Evolutionary conservation across 2,888 invertebrate genomes (phyloP), one percentile per base, ranked within the genome.

Genomic region (Mesochorus sp.): DNA sequence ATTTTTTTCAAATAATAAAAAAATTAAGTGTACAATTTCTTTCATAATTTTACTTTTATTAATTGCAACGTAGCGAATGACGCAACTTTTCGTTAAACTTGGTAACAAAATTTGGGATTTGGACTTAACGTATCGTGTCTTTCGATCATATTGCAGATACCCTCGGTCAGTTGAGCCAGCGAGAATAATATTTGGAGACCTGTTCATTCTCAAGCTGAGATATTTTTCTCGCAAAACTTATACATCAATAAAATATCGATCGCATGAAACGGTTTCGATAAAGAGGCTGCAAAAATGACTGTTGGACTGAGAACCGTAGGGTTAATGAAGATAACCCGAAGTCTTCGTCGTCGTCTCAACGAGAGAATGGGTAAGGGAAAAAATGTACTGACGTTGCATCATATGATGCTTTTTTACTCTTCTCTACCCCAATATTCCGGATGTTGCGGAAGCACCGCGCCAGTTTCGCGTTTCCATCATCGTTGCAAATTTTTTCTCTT

Each of bases 291-390:
- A 6, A 79, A 75, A 44, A 85, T 86, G 86, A 84, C 84, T 6
- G 79, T 82, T 6, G 82, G 82, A 47, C 72, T 84, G 28, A 85
- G 83, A 42, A 84, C 84, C 57, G 83, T 84, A 80, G 82, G 82
- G 71, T 80, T 87, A 73, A 70, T 81, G 42, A 85, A 85, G 81
- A 76, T 84, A 76, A 84, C 83, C 62, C 85, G 83, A 34, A 85
- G 81, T 24, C 76, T 85, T 62, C 82, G 84, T 17, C 84, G 82
- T 17, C 81, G 81, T 14, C 34, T 87, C 2, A 85, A 87, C 57
- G 82, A 81, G 2, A 82, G 86, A 51, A 85, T 83, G 73, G 86
- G 87, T 87, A 79, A 85, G 84, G 31, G 37, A 26, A n/a, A 8
- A 4, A 53, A 42, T 12, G 17, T 12, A 39, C n/a, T 6, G 3